Conservation (phyloP, 2,113 vertebrate species). For the Crotalus horridus region DNA sequence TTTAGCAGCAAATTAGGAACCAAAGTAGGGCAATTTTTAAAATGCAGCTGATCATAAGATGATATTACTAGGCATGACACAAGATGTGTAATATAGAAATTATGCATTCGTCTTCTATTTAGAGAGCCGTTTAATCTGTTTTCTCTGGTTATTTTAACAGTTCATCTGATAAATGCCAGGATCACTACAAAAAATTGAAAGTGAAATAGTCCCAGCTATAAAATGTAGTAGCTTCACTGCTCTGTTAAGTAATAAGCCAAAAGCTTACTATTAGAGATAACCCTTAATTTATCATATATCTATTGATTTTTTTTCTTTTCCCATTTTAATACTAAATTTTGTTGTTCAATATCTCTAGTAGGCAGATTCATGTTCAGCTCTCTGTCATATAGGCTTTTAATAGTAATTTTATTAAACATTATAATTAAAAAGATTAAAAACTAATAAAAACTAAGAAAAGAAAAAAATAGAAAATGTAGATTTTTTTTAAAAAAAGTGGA, state of each 20-base stretch:
- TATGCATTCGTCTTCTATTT: conserved; percentile 31
- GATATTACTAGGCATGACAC: background rate
- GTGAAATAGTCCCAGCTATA: conserved; percentile 35
- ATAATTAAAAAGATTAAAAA: background rate
- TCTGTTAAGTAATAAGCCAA: conserved; percentile 41
- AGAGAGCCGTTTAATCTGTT: conserved; percentile 49
- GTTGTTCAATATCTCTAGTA: background rate
- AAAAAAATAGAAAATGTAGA: background rate
- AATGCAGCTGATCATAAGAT: conserved; percentile 17
- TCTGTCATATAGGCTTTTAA: background rate
- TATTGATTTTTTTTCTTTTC: background rate
- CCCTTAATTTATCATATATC: conserved; percentile 1
- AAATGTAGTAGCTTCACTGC: conserved; percentile 31
- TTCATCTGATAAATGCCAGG: conserved; percentile 44
- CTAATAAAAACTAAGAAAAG: background rate
- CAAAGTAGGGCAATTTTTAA: conserved; percentile 18
- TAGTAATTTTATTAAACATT: background rate
- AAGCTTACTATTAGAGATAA: conserved; percentile 20
- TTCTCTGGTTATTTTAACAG: conserved; percentile 41
- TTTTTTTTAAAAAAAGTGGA: background rate
- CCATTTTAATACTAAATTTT: conserved; percentile 11
- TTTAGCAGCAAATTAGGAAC: conserved; percentile 21
- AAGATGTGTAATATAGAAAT: background rate
- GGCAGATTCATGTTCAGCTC: background rate
- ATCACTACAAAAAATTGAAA: conserved; percentile 40